phyloP scores from a whole-genome alignment of 2,113 vertebrate species.

The Entomyzon cyanotis region DNA sequence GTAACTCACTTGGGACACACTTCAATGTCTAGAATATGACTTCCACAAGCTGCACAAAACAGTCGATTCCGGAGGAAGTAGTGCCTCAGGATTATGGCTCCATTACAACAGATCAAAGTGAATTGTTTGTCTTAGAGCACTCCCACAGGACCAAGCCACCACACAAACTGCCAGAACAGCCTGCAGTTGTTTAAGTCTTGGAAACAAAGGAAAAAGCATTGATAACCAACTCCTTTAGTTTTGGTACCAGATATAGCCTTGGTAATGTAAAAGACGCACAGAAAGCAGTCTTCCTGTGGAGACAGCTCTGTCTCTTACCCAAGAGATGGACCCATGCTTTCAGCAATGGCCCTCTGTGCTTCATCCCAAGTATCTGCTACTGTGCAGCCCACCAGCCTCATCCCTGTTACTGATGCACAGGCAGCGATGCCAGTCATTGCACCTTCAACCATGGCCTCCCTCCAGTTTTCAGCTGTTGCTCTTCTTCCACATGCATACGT shows the following conservation, averaged over 20 bases:
- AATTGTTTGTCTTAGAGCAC: constrained; percentile 21
- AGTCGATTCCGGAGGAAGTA: background rate
- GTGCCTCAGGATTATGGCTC: constrained; percentile 27
- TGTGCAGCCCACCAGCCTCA: background rate
- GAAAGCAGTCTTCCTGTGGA: background rate
- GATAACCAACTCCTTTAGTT: constrained; percentile 30
- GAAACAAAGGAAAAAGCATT: constrained; percentile 26
- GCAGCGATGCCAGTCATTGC: accelerated
- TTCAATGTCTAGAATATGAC: background rate
- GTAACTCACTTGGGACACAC: background rate
- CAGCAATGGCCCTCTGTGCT: background rate
- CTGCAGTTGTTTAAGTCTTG: constrained; percentile 19
- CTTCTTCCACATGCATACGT: background rate
- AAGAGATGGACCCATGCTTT: background rate
- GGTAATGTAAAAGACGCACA: background rate
- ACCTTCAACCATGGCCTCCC: background rate
- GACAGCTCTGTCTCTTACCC: background rate
- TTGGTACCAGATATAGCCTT: background rate
- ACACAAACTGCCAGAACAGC: background rate
- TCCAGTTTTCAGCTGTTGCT: background rate
- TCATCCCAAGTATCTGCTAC: background rate
- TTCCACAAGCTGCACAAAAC: background rate
- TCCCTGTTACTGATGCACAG: background rate
- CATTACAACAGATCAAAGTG: constrained; percentile 44
- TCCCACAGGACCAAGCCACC: constrained; percentile 38